These are phyloP conservation scores for Calliphora vicina DNA, from an alignment of 1,140 invertebrate genomes.

Conservation along the genomic window DNA sequence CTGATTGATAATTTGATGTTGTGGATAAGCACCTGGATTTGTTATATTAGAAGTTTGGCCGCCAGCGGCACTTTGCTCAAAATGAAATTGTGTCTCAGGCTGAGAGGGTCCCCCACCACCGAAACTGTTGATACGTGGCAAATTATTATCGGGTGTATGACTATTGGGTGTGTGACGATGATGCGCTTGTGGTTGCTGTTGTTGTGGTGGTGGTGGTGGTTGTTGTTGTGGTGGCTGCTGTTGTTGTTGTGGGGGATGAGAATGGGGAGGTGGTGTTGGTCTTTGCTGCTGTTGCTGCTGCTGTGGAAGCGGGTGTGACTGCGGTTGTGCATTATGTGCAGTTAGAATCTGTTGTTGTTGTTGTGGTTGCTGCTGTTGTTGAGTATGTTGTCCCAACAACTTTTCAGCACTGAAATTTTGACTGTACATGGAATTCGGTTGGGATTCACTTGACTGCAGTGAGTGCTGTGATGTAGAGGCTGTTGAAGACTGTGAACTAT, in stretches of 20 bases:
- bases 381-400: constrained; percentile 44
- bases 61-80: constrained; percentile 46
- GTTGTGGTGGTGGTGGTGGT: constrained; percentile 32
- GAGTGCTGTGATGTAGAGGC: constrained; percentile 60
- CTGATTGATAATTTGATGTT: constrained; percentile 55
- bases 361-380: constrained; percentile 45
- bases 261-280: constrained; percentile 42
- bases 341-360: constrained; percentile 54
- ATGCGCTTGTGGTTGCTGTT: constrained; percentile 41
- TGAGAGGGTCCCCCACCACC: constrained; percentile 38
- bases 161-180: constrained; percentile 44
- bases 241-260: constrained; percentile 46
- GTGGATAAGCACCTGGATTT: constrained; percentile 48
- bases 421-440: constrained; percentile 59
- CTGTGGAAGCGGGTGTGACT: constrained; percentile 25
- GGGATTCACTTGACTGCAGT: constrained; percentile 60
- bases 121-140: constrained; percentile 54
- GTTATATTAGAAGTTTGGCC: constrained; percentile 40
- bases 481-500: constrained; percentile 59
- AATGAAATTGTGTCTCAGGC: constrained; percentile 57
- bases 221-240: constrained; percentile 46
- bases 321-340: not conserved
- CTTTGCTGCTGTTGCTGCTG: constrained; percentile 43
- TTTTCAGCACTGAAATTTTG: constrained; percentile 60
- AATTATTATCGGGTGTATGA: constrained; percentile 37